Base-by-base conservation (phyloP, 2,113 vertebrate genomes). In the Panthera leo region DNA sequence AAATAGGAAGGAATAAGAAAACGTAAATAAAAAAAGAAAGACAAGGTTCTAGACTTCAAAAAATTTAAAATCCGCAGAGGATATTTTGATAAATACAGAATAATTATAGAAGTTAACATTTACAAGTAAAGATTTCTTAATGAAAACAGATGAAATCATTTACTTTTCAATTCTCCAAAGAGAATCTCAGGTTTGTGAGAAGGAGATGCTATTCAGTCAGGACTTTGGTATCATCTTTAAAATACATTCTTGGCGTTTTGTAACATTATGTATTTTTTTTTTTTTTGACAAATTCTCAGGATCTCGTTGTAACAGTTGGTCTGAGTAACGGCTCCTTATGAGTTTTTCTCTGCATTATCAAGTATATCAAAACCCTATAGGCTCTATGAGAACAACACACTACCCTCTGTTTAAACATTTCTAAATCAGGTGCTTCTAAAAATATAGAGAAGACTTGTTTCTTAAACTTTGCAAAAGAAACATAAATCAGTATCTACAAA, bases 1-100 rank as follows among this genome's bases (percentile, higher is more conserved):
- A 63, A 51, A 29, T 3, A 27, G 36, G 36, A 53, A 61, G 36
- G 39, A 9, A 61, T 61, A 34, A 8, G 2, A 16, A 48, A 85
- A n/a, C 6, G 3, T 61, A 25, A 61, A 61, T 61, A 45, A 76
- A 76, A 65, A 67, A 67, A 31, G 23, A 3, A 63, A 25, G 29
- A 11, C 36, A 23, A 21, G 71, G 23, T 36, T 61, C 29, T 13
- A 23, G 29, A 58, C 12, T 29, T 71, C 10, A 11, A 25, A 27
- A 48, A 21, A 1, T 1, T 51, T 39, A 11, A 61, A 67, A 31
- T 13, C 18, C n/a, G 4, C 6, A 0, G 23, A 19, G 14, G 1
- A 45, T 18, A 48, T 13, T 29, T 8, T 4, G 12, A 55, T 9
- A 31, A 55, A 61, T 58, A 39, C 23, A 51, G 13, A 89, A 48